Evolutionary conservation across 2,113 vertebrate genomes (phyloP).

Genomic region (Anguilla rostrata): DNA sequence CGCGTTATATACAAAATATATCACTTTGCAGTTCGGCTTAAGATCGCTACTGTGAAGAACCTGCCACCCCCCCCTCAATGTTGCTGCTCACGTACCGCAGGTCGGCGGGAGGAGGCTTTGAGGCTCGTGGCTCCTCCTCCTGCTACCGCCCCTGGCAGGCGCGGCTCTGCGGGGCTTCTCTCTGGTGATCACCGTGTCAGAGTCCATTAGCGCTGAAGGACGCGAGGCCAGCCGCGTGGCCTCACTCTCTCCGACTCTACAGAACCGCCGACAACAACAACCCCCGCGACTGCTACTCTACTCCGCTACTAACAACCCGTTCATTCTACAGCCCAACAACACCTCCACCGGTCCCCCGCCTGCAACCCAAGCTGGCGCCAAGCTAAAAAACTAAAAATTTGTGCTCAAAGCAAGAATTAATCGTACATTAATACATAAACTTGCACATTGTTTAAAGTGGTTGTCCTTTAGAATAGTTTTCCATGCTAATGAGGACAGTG

Average conservation of each 20-base stretch:
- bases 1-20: too few species aligned
- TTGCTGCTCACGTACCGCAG: not conserved
- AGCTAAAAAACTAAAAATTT: too few species aligned
- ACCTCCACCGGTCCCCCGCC: not conserved
- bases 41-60: too few species aligned
- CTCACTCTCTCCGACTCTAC: not conserved
- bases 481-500: too few species aligned
- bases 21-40: too few species aligned
- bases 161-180: not conserved
- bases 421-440: too few species aligned
- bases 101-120: not conserved
- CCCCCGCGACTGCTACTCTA: not conserved
- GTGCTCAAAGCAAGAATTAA: too few species aligned
- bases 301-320: too few species aligned
- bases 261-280: not conserved
- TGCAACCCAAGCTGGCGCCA: too few species aligned
- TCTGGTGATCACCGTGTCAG: conserved; percentile 17
- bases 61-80: not conserved
- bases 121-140: not conserved
- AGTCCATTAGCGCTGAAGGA: conserved; percentile 15
- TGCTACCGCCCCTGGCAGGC: not conserved
- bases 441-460: too few species aligned
- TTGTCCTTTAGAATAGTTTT: too few species aligned
- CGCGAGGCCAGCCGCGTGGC: not conserved
- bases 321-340: not conserved